These are phyloP conservation scores for Cyprinodon variegatus DNA, from an alignment of 2,113 vertebrate genomes.

Conservation along the genomic window DNA sequence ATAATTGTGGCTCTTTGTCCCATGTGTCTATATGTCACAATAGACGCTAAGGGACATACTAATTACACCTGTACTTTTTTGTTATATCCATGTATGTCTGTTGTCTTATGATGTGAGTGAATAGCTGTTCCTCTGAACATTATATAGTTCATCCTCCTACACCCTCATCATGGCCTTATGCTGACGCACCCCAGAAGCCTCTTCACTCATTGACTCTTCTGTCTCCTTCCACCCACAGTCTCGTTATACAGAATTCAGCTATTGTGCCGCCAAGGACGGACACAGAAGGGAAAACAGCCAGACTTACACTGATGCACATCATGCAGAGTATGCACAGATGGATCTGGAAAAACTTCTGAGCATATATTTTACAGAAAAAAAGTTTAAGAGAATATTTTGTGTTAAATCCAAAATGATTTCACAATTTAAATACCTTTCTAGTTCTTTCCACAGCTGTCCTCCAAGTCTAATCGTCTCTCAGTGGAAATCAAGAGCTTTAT, in stretches of 20 bases:
- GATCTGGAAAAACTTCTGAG: constrained; percentile 1
- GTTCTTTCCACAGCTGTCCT: constrained; percentile 54
- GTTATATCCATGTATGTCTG: constrained; percentile 34
- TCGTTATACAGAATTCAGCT: constrained; percentile 70
- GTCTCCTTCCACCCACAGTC: constrained; percentile 78
- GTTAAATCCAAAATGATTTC: background rate
- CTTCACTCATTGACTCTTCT: constrained; percentile 82
- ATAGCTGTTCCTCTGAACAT: constrained; percentile 62
- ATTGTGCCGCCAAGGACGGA: constrained; percentile 75
- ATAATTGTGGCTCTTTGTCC: constrained; percentile 25
- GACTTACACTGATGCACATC: constrained; percentile 23
- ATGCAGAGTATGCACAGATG: constrained; percentile 25
- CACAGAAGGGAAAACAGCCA: constrained; percentile 60
- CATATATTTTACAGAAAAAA: constrained; percentile 20
- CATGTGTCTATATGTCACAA: constrained; percentile 33
- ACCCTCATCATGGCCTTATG: constrained; percentile 69
- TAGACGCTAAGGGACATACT: constrained; percentile 38
- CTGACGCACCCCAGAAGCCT: constrained; percentile 79
- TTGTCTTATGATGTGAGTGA: constrained; percentile 39
- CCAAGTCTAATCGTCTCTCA: constrained; percentile 47
- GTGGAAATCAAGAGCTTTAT: constrained; percentile 44
- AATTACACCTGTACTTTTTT: constrained; percentile 63
- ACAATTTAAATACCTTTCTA: constrained; percentile 25
- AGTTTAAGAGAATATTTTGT: background rate
- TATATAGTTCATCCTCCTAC: constrained; percentile 71